Percentiles rank a stretch among this genome's conserved stretches.
Conservation (phyloP, 2,797 vertebrate genomes). For the Urosaurus nigricauda region DNA sequence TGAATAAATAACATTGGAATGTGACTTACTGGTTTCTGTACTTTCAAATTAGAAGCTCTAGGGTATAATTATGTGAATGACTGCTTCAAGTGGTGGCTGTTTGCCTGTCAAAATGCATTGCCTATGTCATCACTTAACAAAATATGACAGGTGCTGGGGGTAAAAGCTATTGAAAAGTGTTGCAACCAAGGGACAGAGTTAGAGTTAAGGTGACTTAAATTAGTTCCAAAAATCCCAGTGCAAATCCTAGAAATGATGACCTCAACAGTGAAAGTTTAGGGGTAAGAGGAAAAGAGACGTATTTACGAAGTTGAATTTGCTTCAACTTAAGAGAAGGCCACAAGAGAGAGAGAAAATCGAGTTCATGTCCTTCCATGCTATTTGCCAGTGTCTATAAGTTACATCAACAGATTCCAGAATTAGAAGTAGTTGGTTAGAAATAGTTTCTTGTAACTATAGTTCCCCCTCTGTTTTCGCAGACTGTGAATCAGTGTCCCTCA, state of each 20-base stretch:
- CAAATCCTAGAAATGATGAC: not conserved
- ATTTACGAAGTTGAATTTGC: not conserved
- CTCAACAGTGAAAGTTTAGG: not conserved
- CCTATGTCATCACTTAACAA: conserved; percentile 33
- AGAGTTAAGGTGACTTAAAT: conserved; percentile 22
- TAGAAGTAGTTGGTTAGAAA: no score
- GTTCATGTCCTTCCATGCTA: not conserved
- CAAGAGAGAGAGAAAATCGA: no score
- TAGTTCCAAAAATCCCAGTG: not conserved
- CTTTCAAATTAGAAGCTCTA: conserved; percentile 45
- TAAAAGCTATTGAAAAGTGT: conserved; percentile 24
- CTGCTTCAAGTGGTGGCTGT: conserved; percentile 27
- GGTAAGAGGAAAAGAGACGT: not conserved
- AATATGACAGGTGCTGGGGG: conserved; percentile 42
- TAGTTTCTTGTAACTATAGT: no score
- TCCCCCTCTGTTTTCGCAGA: no score
- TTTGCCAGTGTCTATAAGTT: not conserved
- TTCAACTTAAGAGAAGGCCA: not conserved
- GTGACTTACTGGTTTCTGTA: conserved; percentile 13
- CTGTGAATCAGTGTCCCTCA: no score
- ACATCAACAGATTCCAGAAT: not conserved
- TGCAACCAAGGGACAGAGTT: not conserved
- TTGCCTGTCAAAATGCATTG: conserved; percentile 52
- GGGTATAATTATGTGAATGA: conserved; percentile 46
- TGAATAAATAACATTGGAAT: conserved; percentile 45